Percentiles rank a stretch among this genome's conserved stretches.
These are phyloP conservation scores for Malacosoma neustria DNA, from an alignment of 2,888 invertebrate species.

Conservation along the genomic window DNA sequence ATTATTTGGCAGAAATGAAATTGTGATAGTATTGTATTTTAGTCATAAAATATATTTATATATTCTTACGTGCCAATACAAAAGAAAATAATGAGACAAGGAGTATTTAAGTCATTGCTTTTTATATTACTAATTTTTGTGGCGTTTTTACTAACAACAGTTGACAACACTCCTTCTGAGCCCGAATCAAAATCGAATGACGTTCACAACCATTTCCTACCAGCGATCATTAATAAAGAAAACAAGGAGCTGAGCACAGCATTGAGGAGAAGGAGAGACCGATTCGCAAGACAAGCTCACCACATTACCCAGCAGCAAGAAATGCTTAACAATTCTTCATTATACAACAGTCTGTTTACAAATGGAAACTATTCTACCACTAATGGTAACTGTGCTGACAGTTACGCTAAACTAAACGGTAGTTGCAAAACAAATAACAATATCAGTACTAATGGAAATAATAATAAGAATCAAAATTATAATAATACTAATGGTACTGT, in stretches of 20 bases:
- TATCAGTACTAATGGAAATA: conserved; percentile 15
- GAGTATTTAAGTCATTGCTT: no score
- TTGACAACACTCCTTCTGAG: conserved; percentile 34
- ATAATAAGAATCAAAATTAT: conserved; percentile 19
- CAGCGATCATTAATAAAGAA: conserved; percentile 50
- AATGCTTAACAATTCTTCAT: conserved; percentile 45
- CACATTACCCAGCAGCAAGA: conserved; percentile 89
- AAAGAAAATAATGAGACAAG: no score
- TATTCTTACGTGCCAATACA: no score
- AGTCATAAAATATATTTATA: no score
- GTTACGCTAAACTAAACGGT: conserved; percentile 22
- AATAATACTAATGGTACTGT: conserved; percentile 8
- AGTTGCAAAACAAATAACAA: conserved; percentile 23
- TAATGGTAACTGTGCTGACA: conserved; percentile 23
- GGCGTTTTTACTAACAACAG: conserved; percentile 53
- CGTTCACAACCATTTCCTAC: conserved; percentile 31
- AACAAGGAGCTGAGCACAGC: conserved; percentile 87
- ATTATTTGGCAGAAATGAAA: no score
- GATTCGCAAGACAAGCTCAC: conserved; percentile 88
- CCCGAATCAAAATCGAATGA: conserved; percentile 32
- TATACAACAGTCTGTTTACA: conserved; percentile 35
- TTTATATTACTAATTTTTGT: conserved; percentile 14
- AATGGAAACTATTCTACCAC: conserved; percentile 19
- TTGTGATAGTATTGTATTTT: no score
- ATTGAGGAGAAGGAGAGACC: conserved; percentile 84